phyloP scores from a whole-genome alignment of 2,888 invertebrate genomes.

The Drosophila buzzatii region DNA sequence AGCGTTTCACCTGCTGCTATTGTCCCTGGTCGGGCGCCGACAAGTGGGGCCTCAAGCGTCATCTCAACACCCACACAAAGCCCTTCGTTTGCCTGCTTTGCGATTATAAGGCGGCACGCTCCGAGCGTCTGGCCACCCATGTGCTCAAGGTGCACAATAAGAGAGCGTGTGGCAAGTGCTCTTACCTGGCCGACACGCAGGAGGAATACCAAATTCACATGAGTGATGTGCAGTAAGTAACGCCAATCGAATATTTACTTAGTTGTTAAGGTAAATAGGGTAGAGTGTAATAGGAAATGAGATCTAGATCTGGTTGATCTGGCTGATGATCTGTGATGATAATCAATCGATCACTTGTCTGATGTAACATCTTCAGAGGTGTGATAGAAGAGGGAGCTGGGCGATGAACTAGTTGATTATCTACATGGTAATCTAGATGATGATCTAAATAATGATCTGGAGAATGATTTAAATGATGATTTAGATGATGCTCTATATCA shows the following conservation, averaged over 20 bases:
- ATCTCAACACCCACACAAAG: constrained; percentile 96
- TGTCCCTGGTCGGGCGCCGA: constrained; percentile 97
- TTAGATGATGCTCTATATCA: too few species aligned
- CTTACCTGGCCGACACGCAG: constrained; percentile 93
- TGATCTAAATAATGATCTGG: too few species aligned
- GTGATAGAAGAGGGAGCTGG: too few species aligned
- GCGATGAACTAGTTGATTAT: too few species aligned
- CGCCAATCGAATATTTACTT: background rate
- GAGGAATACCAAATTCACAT: constrained; percentile 92
- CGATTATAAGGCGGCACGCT: constrained; percentile 96
- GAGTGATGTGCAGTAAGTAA: constrained; percentile 90
- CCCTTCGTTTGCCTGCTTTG: constrained; percentile 95
- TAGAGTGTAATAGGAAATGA: too few species aligned
- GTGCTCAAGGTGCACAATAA: constrained; percentile 96
- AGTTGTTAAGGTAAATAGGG: background rate
- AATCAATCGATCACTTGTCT: too few species aligned
- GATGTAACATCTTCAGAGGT: too few species aligned
- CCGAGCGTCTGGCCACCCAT: constrained; percentile 95
- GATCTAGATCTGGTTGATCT: too few species aligned
- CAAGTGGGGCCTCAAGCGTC: constrained; percentile 96
- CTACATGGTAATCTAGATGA: too few species aligned
- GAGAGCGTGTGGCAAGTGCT: constrained; percentile 94
- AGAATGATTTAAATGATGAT: too few species aligned
- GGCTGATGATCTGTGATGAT: too few species aligned
- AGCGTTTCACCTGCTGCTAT: constrained; percentile 94